Evolutionary conservation across 2,797 vertebrate species (phyloP).

Genomic region (Alectoris magna): DNA sequence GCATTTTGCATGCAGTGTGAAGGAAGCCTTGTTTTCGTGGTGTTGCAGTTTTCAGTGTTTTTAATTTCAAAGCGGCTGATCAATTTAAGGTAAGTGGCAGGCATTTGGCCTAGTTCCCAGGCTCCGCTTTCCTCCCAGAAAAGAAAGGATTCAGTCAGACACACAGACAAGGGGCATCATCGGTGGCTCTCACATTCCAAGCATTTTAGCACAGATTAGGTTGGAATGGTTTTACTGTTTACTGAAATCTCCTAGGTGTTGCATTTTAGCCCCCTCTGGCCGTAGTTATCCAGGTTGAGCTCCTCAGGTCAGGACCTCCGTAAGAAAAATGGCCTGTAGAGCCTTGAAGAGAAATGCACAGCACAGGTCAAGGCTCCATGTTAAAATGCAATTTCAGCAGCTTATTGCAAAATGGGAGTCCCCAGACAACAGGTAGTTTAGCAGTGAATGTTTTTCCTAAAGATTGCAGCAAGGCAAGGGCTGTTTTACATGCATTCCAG

Average conservation of each 20-base stretch:
- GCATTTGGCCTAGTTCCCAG: slow-evolving; percentile 83
- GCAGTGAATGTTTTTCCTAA: slow-evolving; percentile 58
- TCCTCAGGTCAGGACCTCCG: slow-evolving; percentile 76
- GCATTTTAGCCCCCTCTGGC: slow-evolving; percentile 75
- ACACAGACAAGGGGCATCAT: slow-evolving; percentile 81
- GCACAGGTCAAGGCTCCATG: slow-evolving; percentile 70
- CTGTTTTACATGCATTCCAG: slow-evolving; percentile 80
- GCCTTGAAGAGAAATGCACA: slow-evolving; percentile 49
- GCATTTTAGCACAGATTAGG: slow-evolving; percentile 84
- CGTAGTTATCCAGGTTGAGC: slow-evolving; percentile 74
- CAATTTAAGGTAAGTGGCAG: slow-evolving; percentile 84
- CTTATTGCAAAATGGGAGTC: slow-evolving; percentile 67
- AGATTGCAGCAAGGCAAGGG: slow-evolving; percentile 64
- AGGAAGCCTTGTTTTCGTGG: slow-evolving; percentile 78
- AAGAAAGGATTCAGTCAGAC: slow-evolving; percentile 82
- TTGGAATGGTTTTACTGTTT: slow-evolving; percentile 83
- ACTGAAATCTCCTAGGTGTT: slow-evolving; percentile 83
- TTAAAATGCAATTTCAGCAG: slow-evolving; percentile 72
- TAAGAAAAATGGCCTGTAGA: slow-evolving; percentile 61
- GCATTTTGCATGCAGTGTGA: slow-evolving; percentile 77
- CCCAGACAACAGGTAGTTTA: slow-evolving; percentile 76
- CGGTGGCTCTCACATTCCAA: slow-evolving; percentile 81
- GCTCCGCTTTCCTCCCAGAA: slow-evolving; percentile 77
- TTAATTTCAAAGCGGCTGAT: slow-evolving; percentile 81
- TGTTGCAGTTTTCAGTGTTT: slow-evolving; percentile 76